These are phyloP conservation scores for Eutrigla gurnardus DNA, from an alignment of 2,797 vertebrate genomes.

Conservation along the genomic window DNA sequence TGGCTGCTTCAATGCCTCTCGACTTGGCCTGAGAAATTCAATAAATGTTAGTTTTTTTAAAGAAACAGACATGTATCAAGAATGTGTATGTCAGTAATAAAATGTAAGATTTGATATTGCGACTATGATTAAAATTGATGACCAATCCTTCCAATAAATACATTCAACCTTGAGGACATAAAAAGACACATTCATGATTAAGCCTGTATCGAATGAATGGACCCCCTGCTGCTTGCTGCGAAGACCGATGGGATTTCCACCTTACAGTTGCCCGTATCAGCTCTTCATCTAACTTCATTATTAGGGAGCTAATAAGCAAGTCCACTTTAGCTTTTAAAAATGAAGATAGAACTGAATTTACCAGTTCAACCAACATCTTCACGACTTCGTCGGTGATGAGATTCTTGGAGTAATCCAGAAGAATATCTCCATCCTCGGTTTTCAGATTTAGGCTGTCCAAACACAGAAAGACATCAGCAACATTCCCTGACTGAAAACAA, in stretches of 20 bases:
- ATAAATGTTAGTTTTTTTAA: not conserved
- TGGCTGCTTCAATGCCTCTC: constrained; percentile 90
- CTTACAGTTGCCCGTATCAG: not conserved
- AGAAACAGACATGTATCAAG: not conserved
- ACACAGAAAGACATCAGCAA: constrained; percentile 41
- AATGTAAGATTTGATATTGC: not conserved
- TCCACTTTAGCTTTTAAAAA: not conserved
- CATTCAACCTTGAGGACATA: not conserved
- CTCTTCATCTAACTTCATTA: not conserved
- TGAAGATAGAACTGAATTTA: constrained; percentile 69
- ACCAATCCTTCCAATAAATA: not conserved
- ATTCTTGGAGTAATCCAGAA: constrained; percentile 98
- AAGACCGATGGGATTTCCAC: not conserved
- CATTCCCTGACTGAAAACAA: not conserved
- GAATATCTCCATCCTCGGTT: constrained; percentile 91
- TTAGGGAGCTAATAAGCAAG: not conserved
- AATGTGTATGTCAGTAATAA: not conserved
- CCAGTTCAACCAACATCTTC: constrained; percentile 93
- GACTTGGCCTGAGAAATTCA: constrained; percentile 88
- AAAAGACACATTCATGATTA: not conserved
- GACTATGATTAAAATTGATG: not conserved
- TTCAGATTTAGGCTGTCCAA: constrained; percentile 86
- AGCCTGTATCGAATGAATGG: not conserved
- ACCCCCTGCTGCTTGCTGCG: not conserved
- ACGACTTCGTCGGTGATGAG: constrained; percentile 92